Evolutionary conservation across 2,113 vertebrate genomes (phyloP), one percentile per base, ranked within the genome.

Genomic region (Colinus virginianus): DNA sequence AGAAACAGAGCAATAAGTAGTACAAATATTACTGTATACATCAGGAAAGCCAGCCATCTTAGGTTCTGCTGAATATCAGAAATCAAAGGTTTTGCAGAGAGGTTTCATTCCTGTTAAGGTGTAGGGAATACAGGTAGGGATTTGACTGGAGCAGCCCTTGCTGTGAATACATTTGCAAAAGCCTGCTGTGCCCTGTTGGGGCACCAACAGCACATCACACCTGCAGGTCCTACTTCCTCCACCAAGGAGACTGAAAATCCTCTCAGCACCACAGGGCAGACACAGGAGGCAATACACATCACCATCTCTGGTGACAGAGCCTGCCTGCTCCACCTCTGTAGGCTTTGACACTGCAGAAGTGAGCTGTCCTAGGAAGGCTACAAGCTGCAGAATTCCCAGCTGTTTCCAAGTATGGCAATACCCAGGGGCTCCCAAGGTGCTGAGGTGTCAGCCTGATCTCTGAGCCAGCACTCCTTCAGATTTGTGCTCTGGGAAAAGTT

Each of bases 221-320:
- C 48, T 46, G 34, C 9, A 34, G 10, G 32, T 53, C 20, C 25
- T 62, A 17, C 11, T 56, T 78, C 17, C 8, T 74, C 21, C 26
- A 42, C 43, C 21, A 64, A 45, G 36, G 34, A 15, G 17, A 51
- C 40, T 25, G 53, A 88, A 67, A 68, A 25, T 67, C 7, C 13
- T 22, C 32, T 68, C 30, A 62, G 34, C 14, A 28, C 8, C 3
- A 10, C 46, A 62, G 20, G 22, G 8, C 25, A 62, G 34, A 22
- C 14, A 59, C 0, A 1, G 3, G 7, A 42, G 8, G 3, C 20
- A 78, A 55, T 12, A 5, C 0, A 1, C 25, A 14, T 26, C 30
- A 21, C 18, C 21, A 36, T 12, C 10, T 83, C 61, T 55, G 40
- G 25, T 61, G 40, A 36, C 9, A 48, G 51, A 36, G 11, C 17